Evolutionary conservation across 2,888 invertebrate genomes (phyloP).

Genomic region (Hesperia comma): DNA sequence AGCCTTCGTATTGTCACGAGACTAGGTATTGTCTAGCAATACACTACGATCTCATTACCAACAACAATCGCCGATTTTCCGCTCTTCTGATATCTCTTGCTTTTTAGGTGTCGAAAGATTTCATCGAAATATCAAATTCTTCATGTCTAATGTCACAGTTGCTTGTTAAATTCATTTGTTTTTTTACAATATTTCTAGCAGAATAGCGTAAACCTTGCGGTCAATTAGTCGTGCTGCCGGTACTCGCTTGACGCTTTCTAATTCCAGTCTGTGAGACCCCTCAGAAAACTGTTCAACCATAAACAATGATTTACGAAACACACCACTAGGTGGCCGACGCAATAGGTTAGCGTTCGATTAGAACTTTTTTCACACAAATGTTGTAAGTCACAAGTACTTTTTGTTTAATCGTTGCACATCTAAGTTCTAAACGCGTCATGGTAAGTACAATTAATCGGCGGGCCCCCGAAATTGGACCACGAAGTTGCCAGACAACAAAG

Average conservation of each 20-base stretch:
- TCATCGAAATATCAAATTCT: constrained; percentile 28
- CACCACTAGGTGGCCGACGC: constrained; percentile 55
- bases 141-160: constrained; percentile 31
- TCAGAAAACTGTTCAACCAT: constrained; percentile 76
- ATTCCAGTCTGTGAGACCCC: constrained; percentile 73
- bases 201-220: constrained; percentile 78
- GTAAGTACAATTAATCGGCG: constrained; percentile 24
- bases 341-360: constrained; percentile 66
- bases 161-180: constrained; percentile 28
- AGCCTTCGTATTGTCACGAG: too few species aligned
- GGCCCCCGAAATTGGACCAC: constrained; percentile 53
- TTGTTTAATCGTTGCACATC: constrained; percentile 39
- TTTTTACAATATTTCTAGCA: constrained; percentile 54
- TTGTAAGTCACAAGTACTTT: constrained; percentile 50
- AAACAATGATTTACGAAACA: constrained; percentile 80
- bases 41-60: constrained; percentile 3
- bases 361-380: constrained; percentile 60
- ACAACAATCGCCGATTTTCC: constrained; percentile 18
- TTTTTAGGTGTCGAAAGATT: constrained; percentile 26
- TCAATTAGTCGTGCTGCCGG: constrained; percentile 74
- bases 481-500: constrained; percentile 59
- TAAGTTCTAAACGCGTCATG: constrained; percentile 6
- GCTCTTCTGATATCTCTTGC: constrained; percentile 12
- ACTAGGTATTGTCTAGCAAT: not conserved
- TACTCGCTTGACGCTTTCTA: constrained; percentile 79